Evolutionary conservation across 2,113 vertebrate genomes (phyloP).

Genomic region (Emydura subglobosa): DNA sequence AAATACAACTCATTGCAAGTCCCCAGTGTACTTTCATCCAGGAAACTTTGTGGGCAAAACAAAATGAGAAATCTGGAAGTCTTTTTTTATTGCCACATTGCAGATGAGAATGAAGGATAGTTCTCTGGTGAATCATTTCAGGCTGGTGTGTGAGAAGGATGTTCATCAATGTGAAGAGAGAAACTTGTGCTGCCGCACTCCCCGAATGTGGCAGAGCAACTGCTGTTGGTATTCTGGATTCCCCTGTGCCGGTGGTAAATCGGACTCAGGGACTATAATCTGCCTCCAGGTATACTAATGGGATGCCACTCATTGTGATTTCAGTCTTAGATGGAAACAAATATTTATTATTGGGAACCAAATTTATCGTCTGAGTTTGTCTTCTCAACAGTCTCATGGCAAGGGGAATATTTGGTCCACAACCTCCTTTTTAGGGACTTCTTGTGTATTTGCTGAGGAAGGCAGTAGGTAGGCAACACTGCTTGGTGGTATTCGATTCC

Average conservation of each 20-base stretch:
- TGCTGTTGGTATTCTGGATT: too few species aligned
- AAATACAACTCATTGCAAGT: not conserved
- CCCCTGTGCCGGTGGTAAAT: too few species aligned
- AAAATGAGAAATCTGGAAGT: conserved; percentile 35
- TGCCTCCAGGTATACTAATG: too few species aligned
- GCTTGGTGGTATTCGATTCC: conserved; percentile 30
- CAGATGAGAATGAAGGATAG: not conserved
- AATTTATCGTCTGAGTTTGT: not conserved
- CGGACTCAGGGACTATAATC: too few species aligned
- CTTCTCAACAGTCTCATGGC: not conserved
- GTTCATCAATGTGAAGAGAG: conserved; percentile 32
- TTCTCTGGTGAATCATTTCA: not conserved
- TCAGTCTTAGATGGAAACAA: not conserved
- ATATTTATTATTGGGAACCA: not conserved
- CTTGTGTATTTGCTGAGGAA: not conserved
- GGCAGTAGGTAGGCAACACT: not conserved
- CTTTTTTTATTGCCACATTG: not conserved
- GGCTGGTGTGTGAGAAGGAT: not conserved
- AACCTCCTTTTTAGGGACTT: not conserved
- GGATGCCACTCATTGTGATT: not conserved
- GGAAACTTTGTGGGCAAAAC: not conserved
- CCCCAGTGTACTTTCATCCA: not conserved
- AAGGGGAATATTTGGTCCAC: not conserved
- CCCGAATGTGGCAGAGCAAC: too few species aligned
- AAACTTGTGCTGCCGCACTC: not conserved